Evolutionary conservation across 2,888 invertebrate species (phyloP).

Genomic region (Tuta absoluta): DNA sequence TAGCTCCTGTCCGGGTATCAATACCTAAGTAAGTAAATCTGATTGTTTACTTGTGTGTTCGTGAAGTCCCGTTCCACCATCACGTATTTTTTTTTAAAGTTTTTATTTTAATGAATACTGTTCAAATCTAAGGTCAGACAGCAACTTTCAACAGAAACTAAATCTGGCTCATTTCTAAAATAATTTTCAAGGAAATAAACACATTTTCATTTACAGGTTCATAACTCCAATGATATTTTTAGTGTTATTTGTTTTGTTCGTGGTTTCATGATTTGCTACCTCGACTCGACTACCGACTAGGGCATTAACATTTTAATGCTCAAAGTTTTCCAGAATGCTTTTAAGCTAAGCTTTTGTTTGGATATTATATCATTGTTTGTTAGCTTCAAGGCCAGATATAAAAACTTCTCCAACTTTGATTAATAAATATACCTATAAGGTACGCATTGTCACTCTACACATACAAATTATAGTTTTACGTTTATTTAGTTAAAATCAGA

Average conservation of each 20-base stretch:
- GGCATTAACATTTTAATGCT: background rate
- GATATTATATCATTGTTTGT: slow-evolving; percentile 20
- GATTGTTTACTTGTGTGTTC: too few relatives aligned
- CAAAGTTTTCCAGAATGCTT: slow-evolving; percentile 10
- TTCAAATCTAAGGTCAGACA: background rate
- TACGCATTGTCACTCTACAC: too few relatives aligned
- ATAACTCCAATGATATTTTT: background rate
- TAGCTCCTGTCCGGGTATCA: too few relatives aligned
- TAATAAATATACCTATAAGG: background rate
- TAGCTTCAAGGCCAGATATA: slow-evolving; percentile 29
- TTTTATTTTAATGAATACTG: too few relatives aligned
- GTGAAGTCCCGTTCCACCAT: too few relatives aligned
- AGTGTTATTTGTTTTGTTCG: background rate
- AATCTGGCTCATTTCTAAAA: background rate
- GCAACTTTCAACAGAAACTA: background rate
- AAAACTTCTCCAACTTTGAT: background rate
- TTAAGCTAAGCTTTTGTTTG: background rate
- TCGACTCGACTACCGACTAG: background rate
- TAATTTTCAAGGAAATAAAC: background rate
- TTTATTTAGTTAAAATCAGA: too few relatives aligned
- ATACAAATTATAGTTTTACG: too few relatives aligned
- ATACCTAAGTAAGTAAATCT: too few relatives aligned
- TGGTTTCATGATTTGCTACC: slow-evolving; percentile 1
- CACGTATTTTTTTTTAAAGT: too few relatives aligned
- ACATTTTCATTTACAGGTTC: background rate